Base-by-base conservation (phyloP, 2,888 invertebrate genomes). In the Hemicrepidius hirtus region DNA sequence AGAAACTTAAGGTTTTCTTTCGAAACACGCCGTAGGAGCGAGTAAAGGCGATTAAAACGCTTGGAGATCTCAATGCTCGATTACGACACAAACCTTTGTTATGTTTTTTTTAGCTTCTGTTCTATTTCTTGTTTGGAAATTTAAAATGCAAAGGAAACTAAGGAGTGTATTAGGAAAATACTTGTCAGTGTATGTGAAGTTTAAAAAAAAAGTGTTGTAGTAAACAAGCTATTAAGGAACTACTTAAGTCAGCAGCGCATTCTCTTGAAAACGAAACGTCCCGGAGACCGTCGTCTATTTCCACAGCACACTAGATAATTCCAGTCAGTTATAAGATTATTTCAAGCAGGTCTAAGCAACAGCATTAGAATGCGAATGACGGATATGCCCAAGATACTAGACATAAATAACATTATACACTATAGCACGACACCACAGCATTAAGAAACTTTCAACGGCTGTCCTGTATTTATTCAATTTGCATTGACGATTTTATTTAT, bases 301-400 rank as follows among this genome's bases (percentile, higher is more conserved):
- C 37, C 59, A 32, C 35, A 40, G 32, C 41, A 44, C 13, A 63
- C 57, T 32, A 55, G 67, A 68, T 59, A 68, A 68, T 69, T 53
- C 63, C 6, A 62, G 68, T 57, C 59, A 35, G 49, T 55, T 70
- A 41, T 53, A 53, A 59, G 64, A 70, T 70, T 71, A 71, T 67
- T 71, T 66, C 67, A 71, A 62, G 64, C 71, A 64, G 57, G 71
- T 71, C 67, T 71, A 32, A 16, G 60, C 41, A 50, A 46, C 66
- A 53, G 55, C 62, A 57, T 67, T 71, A 67, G 71, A 71, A 71
- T 71, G 60, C 67, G 62, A 71, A 67, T 71, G 71, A 71, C 67
- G 71, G 67, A 67, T 71, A 67, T 62, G 55, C 64, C 50, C 28
- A 66, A 62, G 66, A 71, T 71, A 62, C 35, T 21, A 44, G 63